These are phyloP conservation scores for Huso huso DNA, from an alignment of 2,797 vertebrate genomes.

Conservation along the genomic window DNA sequence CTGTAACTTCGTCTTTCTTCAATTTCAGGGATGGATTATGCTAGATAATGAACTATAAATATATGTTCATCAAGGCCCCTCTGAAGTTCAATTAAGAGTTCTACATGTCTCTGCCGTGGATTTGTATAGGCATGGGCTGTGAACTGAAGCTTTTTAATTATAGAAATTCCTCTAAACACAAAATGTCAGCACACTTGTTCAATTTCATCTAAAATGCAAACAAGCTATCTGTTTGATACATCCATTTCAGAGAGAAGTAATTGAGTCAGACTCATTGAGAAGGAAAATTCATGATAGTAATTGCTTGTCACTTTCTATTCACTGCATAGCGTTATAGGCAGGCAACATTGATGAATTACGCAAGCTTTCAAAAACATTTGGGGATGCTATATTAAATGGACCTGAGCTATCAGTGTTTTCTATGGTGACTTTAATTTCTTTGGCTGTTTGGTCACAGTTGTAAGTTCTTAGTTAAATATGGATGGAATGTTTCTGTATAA, in stretches of 20 bases:
- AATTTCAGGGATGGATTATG: too few species aligned
- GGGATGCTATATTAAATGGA: background rate
- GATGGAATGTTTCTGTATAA: too few species aligned
- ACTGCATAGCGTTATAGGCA: conserved; percentile 38
- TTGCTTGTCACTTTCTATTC: conserved; percentile 44
- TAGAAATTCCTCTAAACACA: background rate
- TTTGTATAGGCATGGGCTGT: background rate
- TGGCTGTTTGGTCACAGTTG: too few species aligned
- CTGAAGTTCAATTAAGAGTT: too few species aligned
- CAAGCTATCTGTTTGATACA: background rate
- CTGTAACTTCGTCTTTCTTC: too few species aligned
- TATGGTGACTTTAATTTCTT: background rate
- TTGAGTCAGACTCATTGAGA: conserved; percentile 47
- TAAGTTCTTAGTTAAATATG: too few species aligned
- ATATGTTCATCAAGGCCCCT: too few species aligned
- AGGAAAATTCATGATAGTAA: conserved; percentile 42
- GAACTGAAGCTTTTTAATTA: background rate
- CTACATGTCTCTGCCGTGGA: too few species aligned
- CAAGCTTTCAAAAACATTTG: conserved; percentile 24
- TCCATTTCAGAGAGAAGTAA: conserved; percentile 42
- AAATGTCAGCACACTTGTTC: background rate
- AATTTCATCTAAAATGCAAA: background rate
- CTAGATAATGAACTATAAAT: too few species aligned
- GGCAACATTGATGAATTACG: conserved; percentile 41
- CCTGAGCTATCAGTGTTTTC: background rate